Percentiles rank a stretch among this genome's conserved stretches.
phyloP scores from a whole-genome alignment of 2,888 invertebrate species.

The Mactromeris polynyma region DNA sequence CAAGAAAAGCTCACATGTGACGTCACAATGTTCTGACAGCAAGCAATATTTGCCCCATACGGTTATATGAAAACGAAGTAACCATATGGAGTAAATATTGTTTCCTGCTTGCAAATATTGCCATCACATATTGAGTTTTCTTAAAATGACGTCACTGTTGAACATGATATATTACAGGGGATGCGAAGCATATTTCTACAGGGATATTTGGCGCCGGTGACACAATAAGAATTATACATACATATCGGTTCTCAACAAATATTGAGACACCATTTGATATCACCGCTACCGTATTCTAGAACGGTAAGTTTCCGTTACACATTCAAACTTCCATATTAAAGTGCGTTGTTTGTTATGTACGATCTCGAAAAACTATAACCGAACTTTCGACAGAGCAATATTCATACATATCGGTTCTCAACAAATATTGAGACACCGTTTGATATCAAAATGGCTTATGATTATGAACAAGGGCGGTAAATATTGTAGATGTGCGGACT shows the following conservation, averaged over 20 bases:
- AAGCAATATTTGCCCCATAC: too few species aligned
- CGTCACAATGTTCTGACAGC: too few species aligned
- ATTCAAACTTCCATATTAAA: background rate
- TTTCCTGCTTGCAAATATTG: too few species aligned
- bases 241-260: constrained; percentile 43
- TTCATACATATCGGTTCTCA: constrained; percentile 50
- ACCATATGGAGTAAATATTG: too few species aligned
- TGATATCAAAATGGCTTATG: too few species aligned
- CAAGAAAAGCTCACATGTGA: too few species aligned
- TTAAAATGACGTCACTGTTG: too few species aligned
- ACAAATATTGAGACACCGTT: constrained; percentile 28
- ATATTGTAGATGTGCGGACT: too few species aligned
- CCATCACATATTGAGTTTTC: too few species aligned
- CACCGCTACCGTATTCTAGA: constrained; percentile 50
- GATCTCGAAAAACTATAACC: background rate
- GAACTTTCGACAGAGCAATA: background rate
- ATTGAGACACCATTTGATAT: constrained; percentile 45
- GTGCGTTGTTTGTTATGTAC: background rate
- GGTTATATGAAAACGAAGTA: too few species aligned
- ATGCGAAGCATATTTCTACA: constrained; percentile 43
- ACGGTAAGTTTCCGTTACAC: constrained; percentile 29
- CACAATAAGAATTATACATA: constrained; percentile 17
- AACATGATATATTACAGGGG: constrained; percentile 33
- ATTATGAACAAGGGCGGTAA: too few species aligned
- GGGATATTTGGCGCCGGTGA: constrained; percentile 39